Percentiles rank a stretch among this genome's conserved stretches.
Conservation (phyloP, 1,140 invertebrate genomes). For the Camponotus vicinus region DNA sequence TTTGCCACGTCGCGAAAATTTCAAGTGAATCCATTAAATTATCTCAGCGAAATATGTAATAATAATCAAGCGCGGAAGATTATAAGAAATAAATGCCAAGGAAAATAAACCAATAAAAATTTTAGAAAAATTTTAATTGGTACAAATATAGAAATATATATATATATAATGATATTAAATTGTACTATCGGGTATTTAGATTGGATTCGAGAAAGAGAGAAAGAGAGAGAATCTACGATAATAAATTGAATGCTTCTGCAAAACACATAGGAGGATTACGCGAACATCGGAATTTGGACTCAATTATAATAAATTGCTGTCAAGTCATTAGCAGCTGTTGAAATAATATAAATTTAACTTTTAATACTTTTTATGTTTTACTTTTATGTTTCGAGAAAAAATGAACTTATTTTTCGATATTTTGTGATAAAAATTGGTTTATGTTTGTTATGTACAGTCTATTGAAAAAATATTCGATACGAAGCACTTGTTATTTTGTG, state of each 20-base stretch:
- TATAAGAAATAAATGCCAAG: not conserved
- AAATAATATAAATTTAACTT: not conserved
- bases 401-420: not conserved
- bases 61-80: not conserved
- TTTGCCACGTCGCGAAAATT: not conserved
- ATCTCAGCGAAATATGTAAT: not conserved
- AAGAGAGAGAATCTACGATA: not conserved
- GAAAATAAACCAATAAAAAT: not conserved
- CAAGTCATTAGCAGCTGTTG: not conserved
- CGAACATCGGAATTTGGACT: not conserved
- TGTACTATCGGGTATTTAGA: not conserved
- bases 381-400: not conserved
- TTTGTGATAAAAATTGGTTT: not conserved
- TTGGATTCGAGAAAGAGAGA: not conserved
- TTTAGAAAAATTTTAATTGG: not conserved
- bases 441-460: not conserved
- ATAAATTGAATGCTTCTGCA: not conserved
- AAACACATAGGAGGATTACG: not conserved
- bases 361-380: not conserved
- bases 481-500: not conserved
- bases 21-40: constrained; percentile 4
- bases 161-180: not conserved
- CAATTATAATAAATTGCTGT: constrained; percentile 1
- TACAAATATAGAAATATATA: not conserved
- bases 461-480: constrained; percentile 5